These are phyloP conservation scores for Cataglyphis rosenhaueri DNA, from an alignment of 2,888 invertebrate genomes.

Conservation along the genomic window DNA sequence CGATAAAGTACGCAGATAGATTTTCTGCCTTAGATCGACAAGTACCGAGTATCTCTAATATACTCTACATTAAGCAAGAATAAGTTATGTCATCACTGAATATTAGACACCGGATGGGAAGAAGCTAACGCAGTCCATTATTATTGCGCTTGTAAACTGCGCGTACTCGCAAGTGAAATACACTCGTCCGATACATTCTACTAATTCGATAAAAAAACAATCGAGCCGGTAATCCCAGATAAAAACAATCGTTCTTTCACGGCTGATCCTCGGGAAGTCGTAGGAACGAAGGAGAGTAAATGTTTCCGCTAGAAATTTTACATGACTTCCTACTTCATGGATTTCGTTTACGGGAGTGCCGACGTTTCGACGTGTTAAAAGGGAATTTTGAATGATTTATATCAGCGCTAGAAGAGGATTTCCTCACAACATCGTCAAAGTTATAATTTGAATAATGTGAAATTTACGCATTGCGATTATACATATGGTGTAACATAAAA, in stretches of 20 bases:
- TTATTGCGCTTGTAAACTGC: constrained; percentile 19
- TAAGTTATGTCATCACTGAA: constrained; percentile 7
- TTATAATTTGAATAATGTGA: constrained; percentile 21
- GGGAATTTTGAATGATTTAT: constrained; percentile 29
- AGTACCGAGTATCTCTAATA: not conserved
- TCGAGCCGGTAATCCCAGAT: constrained; percentile 38
- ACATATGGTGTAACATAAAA: not conserved
- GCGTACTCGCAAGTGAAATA: constrained; percentile 28
- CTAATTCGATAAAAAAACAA: constrained; percentile 51
- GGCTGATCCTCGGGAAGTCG: constrained; percentile 41
- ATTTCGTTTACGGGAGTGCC: constrained; percentile 13
- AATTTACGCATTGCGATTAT: not conserved
- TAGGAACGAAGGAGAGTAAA: constrained; percentile 52
- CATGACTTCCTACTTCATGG: constrained; percentile 49
- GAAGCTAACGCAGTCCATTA: constrained; percentile 35
- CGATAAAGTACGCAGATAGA: not conserved
- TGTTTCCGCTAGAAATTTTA: constrained; percentile 59
- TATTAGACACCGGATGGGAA: not conserved
- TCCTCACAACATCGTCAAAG: not conserved
- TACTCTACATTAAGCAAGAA: not conserved
- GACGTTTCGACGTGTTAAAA: constrained; percentile 35
- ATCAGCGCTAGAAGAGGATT: not conserved
- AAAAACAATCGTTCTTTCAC: constrained; percentile 52
- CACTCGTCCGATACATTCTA: constrained; percentile 38
- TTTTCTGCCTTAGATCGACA: not conserved